These are phyloP conservation scores for Xestia sexstrigata DNA, from an alignment of 2,888 invertebrate species.

Conservation along the genomic window DNA sequence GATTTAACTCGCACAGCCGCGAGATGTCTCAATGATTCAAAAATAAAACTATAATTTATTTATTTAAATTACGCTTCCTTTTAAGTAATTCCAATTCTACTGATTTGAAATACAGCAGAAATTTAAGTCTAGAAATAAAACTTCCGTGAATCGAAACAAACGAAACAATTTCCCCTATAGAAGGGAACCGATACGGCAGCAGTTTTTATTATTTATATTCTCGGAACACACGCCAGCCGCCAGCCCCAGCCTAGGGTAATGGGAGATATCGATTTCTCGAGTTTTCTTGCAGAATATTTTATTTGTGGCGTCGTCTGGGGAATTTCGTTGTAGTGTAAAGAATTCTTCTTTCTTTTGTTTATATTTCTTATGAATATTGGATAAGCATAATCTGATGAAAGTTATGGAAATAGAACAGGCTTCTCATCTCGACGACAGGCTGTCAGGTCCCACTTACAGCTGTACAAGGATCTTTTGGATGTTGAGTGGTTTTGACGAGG, in stretches of 20 bases:
- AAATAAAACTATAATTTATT: background rate
- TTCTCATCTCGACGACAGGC: background rate
- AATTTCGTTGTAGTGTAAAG: slow-evolving; percentile 18
- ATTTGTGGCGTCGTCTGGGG: slow-evolving; percentile 31
- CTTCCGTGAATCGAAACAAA: slow-evolving; percentile 14
- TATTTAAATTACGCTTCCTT: background rate
- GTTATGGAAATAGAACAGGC: background rate
- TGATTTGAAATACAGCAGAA: background rate
- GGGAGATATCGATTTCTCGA: slow-evolving; percentile 72
- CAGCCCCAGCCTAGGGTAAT: slow-evolving; percentile 52
- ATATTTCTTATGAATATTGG: slow-evolving; percentile 24
- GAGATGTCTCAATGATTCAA: background rate
- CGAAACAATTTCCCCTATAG: slow-evolving; percentile 43
- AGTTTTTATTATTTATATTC: slow-evolving; percentile 73
- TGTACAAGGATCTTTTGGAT: background rate
- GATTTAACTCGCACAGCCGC: background rate
- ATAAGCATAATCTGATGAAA: slow-evolving; percentile 6
- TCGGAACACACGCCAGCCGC: slow-evolving; percentile 63
- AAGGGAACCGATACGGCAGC: slow-evolving; percentile 34
- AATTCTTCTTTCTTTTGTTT: slow-evolving; percentile 21
- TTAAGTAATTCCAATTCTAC: background rate
- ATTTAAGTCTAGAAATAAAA: background rate
- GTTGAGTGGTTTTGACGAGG: background rate
- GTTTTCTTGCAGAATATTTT: slow-evolving; percentile 45
- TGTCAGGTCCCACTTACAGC: background rate